A percentile compares a stretch with the other conserved stretches of the same genome.
Conservation (phyloP, 2,888 invertebrate genomes). For the Parnassius glacialis region DNA sequence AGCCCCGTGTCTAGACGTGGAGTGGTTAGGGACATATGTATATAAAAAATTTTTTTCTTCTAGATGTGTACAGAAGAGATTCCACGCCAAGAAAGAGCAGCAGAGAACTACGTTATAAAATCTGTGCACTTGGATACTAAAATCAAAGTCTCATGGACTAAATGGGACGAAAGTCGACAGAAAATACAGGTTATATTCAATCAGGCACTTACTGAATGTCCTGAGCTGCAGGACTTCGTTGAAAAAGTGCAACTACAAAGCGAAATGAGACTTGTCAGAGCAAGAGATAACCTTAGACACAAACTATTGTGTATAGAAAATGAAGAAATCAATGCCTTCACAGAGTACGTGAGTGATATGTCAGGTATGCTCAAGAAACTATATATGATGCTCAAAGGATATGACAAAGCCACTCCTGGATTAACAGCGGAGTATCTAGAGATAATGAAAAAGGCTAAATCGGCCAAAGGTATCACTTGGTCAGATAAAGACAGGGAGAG, state of each 20-base stretch:
- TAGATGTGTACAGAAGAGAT: conserved; percentile 70
- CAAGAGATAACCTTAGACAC: conserved; percentile 59
- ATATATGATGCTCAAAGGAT: conserved; percentile 81
- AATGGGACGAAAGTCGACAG: conserved; percentile 55
- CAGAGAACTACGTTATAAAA: conserved; percentile 60
- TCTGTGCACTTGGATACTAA: conserved; percentile 54
- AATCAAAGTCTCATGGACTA: conserved; percentile 51
- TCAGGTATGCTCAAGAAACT: conserved; percentile 79
- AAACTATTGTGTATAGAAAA: conserved; percentile 64
- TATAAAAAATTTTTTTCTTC: conserved; percentile 3
- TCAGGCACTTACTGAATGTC: conserved; percentile 50
- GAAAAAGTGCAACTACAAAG: conserved; percentile 50
- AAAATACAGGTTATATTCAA: conserved; percentile 46
- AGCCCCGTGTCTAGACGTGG: no score
- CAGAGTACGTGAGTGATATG: conserved; percentile 75
- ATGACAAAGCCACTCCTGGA: conserved; percentile 79
- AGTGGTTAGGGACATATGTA: no score
- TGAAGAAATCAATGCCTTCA: conserved; percentile 74
- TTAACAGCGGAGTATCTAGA: conserved; percentile 81
- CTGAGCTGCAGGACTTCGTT: conserved; percentile 50
- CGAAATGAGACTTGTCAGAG: conserved; percentile 61
- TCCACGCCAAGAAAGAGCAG: conserved; percentile 64
- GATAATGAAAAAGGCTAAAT: conserved; percentile 80
- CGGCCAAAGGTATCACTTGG: conserved; percentile 82
- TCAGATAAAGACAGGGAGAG: conserved; percentile 65